These are phyloP conservation scores for Ceyx erithaca DNA, from an alignment of 2,797 vertebrate genomes.

Conservation along the genomic window DNA sequence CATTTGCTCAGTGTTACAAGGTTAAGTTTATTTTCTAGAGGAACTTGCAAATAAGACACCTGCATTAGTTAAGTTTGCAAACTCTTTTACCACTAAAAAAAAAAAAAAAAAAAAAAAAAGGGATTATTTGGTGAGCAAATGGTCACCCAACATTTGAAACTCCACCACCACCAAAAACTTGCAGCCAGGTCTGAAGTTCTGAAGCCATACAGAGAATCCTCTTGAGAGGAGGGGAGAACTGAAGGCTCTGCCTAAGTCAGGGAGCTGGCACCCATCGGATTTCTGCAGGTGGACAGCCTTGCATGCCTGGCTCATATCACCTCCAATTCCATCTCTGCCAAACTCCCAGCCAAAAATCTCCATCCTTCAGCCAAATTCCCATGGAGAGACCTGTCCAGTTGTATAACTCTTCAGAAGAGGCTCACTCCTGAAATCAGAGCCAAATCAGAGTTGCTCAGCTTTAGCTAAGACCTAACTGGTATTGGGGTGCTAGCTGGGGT, in stretches of 20 bases:
- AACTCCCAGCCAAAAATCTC: background rate
- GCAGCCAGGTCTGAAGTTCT: background rate
- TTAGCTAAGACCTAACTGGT: background rate
- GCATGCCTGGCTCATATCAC: background rate
- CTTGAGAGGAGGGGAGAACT: background rate
- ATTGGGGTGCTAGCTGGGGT: background rate
- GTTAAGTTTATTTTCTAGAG: background rate
- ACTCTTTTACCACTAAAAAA: background rate
- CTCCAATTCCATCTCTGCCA: background rate
- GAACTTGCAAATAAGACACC: background rate
- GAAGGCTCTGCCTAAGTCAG: background rate
- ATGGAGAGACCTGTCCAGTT: background rate
- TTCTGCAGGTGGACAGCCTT: background rate
- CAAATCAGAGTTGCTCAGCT: background rate
- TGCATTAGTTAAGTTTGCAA: background rate
- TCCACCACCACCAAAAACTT: background rate
- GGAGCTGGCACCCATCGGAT: background rate
- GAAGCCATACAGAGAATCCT: background rate
- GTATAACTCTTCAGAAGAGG: background rate
- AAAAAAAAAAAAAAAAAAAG: too few species aligned
- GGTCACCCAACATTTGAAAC: background rate
- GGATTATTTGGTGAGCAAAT: background rate
- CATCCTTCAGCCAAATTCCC: background rate
- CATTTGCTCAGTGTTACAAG: background rate
- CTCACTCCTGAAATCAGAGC: background rate